These are phyloP conservation scores for Xestia rhomboidea DNA, from an alignment of 2,888 invertebrate species.

Conservation along the genomic window DNA sequence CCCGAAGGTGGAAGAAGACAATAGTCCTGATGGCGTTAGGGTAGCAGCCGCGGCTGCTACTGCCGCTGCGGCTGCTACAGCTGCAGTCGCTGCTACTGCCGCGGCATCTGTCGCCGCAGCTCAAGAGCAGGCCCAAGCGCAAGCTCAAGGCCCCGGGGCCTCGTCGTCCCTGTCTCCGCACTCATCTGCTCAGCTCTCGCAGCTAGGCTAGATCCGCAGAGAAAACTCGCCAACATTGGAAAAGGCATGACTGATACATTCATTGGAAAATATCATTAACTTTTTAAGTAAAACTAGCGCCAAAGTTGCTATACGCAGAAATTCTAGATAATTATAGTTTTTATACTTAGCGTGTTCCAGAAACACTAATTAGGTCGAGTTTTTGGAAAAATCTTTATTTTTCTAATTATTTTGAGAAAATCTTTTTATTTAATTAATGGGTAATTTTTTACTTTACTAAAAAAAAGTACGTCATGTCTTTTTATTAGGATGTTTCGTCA, in stretches of 20 bases:
- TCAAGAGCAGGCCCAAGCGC: background rate
- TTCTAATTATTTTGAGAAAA: background rate
- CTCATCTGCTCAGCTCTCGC: constrained; percentile 15
- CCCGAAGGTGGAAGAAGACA: constrained; percentile 90
- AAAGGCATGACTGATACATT: constrained; percentile 35
- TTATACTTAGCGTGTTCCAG: background rate
- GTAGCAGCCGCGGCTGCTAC: constrained; percentile 28
- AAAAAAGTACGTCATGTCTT: constrained; percentile 13
- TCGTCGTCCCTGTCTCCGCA: constrained; percentile 39
- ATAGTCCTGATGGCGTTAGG: constrained; percentile 63
- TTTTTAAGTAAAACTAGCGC: constrained; percentile 14
- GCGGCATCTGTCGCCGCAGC: background rate
- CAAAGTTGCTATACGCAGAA: constrained; percentile 48
- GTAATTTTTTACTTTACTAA: background rate
- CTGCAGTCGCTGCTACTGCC: constrained; percentile 2
- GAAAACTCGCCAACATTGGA: background rate
- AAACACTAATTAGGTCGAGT: background rate
- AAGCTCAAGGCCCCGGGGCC: constrained; percentile 3
- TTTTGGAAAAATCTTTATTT: background rate
- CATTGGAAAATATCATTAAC: constrained; percentile 26
- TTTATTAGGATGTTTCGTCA: background rate
- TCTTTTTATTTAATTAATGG: too few relatives aligned
- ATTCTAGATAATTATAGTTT: constrained; percentile 13
- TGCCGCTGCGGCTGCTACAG: background rate
- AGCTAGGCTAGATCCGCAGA: constrained; percentile 10